A percentile compares a stretch with the other conserved stretches of the same genome.
phyloP scores from a whole-genome alignment of 2,888 invertebrate genomes.

The Lithophane leautieri region DNA sequence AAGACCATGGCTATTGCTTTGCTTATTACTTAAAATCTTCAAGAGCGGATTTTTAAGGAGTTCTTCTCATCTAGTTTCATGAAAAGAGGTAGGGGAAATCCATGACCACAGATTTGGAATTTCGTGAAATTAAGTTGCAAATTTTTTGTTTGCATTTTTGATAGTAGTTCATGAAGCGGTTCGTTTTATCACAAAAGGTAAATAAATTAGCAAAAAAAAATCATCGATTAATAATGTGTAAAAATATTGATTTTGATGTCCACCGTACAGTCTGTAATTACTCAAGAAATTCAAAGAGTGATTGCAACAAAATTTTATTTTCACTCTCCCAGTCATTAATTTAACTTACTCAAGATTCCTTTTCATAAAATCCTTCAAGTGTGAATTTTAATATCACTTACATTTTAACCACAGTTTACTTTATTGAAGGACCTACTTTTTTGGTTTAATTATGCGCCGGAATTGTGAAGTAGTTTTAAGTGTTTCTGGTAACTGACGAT shows the following conservation, averaged over 20 bases:
- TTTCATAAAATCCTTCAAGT: constrained; percentile 13
- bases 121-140: neutral
- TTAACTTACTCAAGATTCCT: constrained; percentile 1
- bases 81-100: neutral
- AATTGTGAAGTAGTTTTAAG: neutral
- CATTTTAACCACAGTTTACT: neutral
- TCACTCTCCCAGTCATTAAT: neutral
- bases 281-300: neutral
- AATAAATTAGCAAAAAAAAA: neutral
- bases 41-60: too few species aligned
- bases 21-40: neutral
- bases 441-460: neutral
- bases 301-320: neutral
- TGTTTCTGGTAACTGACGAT: neutral
- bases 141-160: too few species aligned
- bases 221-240: neutral
- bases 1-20: neutral
- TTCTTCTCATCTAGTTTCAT: neutral
- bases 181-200: neutral
- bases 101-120: neutral
- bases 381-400: constrained; percentile 12
- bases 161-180: neutral
- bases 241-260: neutral
- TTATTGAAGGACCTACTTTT: neutral
- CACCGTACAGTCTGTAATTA: constrained; percentile 3